Evolutionary conservation across 2,113 vertebrate genomes (phyloP).

Genomic region (Pionites leucogaster): DNA sequence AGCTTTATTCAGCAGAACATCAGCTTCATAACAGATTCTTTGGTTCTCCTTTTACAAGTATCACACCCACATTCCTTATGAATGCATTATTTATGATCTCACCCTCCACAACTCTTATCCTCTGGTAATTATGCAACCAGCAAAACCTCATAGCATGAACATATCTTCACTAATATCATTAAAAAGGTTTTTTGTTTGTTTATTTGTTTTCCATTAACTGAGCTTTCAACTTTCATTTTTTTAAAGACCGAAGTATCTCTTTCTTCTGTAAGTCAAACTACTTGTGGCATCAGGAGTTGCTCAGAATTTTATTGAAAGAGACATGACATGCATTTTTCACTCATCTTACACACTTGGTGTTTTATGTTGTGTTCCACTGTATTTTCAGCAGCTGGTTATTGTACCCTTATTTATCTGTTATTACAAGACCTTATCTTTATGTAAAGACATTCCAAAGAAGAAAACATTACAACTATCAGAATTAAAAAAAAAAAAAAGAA

Average conservation of each 20-base stretch:
- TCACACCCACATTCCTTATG: not conserved
- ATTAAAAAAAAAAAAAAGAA: not conserved
- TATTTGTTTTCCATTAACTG: not conserved
- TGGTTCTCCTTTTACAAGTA: not conserved
- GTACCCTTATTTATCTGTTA: not conserved
- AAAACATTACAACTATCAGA: not conserved
- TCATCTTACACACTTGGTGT: not conserved
- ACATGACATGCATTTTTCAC: not conserved
- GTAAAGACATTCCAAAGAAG: not conserved
- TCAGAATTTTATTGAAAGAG: not conserved
- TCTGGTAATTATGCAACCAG: not conserved
- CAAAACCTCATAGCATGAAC: not conserved
- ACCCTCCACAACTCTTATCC: not conserved
- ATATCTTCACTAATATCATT: not conserved
- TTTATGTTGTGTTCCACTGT: not conserved
- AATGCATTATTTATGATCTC: not conserved
- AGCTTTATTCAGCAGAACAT: not conserved
- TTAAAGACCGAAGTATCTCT: not conserved
- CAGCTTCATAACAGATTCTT: not conserved
- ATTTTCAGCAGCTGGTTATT: not conserved
- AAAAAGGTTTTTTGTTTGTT: not conserved
- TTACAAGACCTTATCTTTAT: not conserved
- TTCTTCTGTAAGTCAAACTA: not conserved
- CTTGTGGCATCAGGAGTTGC: not conserved
- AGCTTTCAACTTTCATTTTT: not conserved